These are phyloP conservation scores for Petrosia ficiformis DNA, from an alignment of 37 sponge, comb jelly and placozoan species.

Conservation along the genomic window DNA sequence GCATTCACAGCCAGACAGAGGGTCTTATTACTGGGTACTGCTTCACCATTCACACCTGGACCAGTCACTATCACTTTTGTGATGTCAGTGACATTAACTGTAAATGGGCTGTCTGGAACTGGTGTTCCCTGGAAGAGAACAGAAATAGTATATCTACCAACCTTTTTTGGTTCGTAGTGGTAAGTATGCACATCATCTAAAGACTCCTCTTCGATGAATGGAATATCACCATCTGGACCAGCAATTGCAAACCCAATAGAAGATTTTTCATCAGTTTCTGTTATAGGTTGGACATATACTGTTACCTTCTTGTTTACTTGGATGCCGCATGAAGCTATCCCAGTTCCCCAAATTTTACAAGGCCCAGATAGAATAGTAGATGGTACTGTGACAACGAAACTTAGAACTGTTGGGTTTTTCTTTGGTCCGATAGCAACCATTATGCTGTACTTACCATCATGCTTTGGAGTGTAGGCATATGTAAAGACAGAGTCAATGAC, in stretches of 20 bases:
- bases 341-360: constrained; percentile 74
- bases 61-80: constrained; percentile 72
- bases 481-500: constrained; percentile 46
- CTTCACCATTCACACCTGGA: constrained; percentile 79
- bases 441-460: constrained; percentile 78
- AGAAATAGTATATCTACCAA: constrained; percentile 71
- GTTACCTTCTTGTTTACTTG: constrained; percentile 67
- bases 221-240: constrained; percentile 53
- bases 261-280: constrained; percentile 74
- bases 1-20: constrained; percentile 64
- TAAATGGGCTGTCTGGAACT: constrained; percentile 64
- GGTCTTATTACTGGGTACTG: constrained; percentile 60
- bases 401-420: constrained; percentile 76
- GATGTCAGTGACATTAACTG: constrained; percentile 77
- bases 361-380: constrained; percentile 69
- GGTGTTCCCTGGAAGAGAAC: constrained; percentile 62
- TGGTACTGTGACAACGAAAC: constrained; percentile 68
- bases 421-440: constrained; percentile 80
- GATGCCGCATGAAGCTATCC: constrained; percentile 80
- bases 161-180: constrained; percentile 79
- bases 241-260: constrained; percentile 57
- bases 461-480: constrained; percentile 65
- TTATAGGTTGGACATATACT: constrained; percentile 82
- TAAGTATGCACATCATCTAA: constrained; percentile 52
- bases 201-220: constrained; percentile 9